Evolutionary conservation across 2,888 invertebrate species (phyloP).

Genomic region (Callimorpha dominula): DNA sequence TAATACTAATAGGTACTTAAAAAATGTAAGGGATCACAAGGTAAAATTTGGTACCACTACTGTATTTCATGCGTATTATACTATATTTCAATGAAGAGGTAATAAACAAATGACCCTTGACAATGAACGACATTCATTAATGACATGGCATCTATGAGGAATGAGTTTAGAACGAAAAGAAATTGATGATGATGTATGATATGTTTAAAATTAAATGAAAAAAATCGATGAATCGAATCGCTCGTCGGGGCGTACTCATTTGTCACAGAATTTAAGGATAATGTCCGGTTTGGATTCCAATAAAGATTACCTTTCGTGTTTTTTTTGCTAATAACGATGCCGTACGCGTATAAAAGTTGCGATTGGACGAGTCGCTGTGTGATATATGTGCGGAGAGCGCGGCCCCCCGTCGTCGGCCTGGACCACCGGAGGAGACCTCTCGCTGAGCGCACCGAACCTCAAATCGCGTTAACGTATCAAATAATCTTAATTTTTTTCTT

Average conservation of each 20-base stretch:
- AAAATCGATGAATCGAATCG: conserved; percentile 14
- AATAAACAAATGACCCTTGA: conserved; percentile 17
- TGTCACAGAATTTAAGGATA: conserved; percentile 38
- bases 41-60: background rate
- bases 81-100: conserved; percentile 13
- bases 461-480: conserved; percentile 42
- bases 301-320: conserved; percentile 44
- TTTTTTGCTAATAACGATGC: conserved; percentile 54
- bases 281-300: conserved; percentile 38
- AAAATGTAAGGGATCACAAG: background rate
- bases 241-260: conserved; percentile 24
- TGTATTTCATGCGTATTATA: background rate
- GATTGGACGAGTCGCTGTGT: conserved; percentile 37
- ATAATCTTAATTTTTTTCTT: conserved; percentile 49
- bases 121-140: conserved; percentile 25
- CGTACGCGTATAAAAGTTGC: conserved; percentile 48
- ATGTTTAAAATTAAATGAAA: conserved; percentile 25
- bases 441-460: conserved; percentile 48
- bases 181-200: conserved; percentile 23
- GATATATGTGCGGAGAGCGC: conserved; percentile 46
- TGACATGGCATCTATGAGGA: conserved; percentile 19
- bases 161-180: conserved; percentile 25
- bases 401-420: conserved; percentile 52
- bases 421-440: conserved; percentile 64
- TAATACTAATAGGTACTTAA: background rate